These are phyloP conservation scores for Eupelmus urozonus DNA, from an alignment of 2,888 invertebrate genomes.

Conservation along the genomic window DNA sequence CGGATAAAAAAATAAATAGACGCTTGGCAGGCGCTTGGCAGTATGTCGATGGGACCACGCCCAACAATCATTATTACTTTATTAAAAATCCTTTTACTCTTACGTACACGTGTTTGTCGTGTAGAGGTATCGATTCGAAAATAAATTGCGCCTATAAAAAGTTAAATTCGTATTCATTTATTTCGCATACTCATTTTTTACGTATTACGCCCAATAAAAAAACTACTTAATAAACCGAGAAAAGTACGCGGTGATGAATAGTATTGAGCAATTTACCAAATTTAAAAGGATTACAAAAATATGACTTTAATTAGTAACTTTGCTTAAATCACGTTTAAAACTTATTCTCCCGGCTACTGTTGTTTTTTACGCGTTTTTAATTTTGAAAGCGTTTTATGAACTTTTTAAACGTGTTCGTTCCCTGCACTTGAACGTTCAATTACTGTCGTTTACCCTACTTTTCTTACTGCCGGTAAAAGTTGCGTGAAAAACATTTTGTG, in stretches of 20 bases:
- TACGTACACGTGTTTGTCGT: not conserved
- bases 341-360: conserved; percentile 4
- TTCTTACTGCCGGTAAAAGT: conserved; percentile 25
- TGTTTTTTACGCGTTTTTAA: not conserved
- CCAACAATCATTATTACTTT: conserved; percentile 37
- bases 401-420: conserved; percentile 27
- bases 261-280: conserved; percentile 23
- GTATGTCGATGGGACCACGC: conserved; percentile 33
- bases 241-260: conserved; percentile 18
- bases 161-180: conserved; percentile 32
- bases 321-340: not conserved
- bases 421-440: conserved; percentile 30
- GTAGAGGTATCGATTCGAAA: conserved; percentile 22
- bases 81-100: conserved; percentile 44
- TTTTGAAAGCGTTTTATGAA: conserved; percentile 20
- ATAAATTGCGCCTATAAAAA: conserved; percentile 34
- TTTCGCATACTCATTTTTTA: not conserved
- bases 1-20: conserved; percentile 28
- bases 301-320: conserved; percentile 3
- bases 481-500: conserved; percentile 33
- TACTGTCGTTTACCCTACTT: conserved; percentile 41
- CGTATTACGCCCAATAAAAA: not conserved
- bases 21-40: conserved; percentile 4
- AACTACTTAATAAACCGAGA: conserved; percentile 24
- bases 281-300: conserved; percentile 3